Percentiles rank a stretch among this genome's conserved stretches.
These are phyloP conservation scores for Phyllostomus hastatus DNA, from an alignment of 2,113 vertebrate species.

Conservation along the genomic window DNA sequence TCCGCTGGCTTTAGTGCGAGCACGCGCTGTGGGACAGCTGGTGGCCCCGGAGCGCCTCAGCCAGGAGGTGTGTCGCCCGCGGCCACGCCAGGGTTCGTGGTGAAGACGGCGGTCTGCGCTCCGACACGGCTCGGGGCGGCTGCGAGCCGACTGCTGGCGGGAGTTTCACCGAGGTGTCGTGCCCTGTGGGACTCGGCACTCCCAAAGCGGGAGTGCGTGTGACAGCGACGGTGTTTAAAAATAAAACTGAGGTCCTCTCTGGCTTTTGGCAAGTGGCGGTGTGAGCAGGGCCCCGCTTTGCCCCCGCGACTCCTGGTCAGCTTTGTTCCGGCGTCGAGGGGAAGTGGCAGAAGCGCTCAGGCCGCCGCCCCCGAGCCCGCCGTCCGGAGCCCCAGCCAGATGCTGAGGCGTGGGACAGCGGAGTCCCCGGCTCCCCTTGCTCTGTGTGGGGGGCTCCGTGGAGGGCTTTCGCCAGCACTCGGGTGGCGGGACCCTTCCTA, in stretches of 20 bases:
- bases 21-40: background rate
- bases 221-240: background rate
- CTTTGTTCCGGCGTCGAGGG: background rate
- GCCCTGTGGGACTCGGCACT: background rate
- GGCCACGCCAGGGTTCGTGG: background rate
- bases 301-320: background rate
- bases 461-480: rapidly evolving
- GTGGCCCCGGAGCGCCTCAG: background rate
- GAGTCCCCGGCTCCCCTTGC: rapidly evolving
- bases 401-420: rapidly evolving
- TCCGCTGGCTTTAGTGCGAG: background rate
- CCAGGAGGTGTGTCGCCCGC: background rate
- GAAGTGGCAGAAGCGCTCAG: background rate
- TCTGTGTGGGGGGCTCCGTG: background rate
- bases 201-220: background rate
- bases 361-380: background rate
- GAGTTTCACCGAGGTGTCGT: background rate
- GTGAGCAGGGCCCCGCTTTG: background rate
- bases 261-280: background rate
- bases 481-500: rapidly evolving
- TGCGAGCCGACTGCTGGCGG: background rate
- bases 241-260: background rate
- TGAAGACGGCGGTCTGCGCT: background rate
- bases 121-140: background rate
- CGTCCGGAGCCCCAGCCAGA: rapidly evolving